These are phyloP conservation scores for Miniopterus natalensis DNA, from an alignment of 2,113 vertebrate genomes.

Conservation along the genomic window DNA sequence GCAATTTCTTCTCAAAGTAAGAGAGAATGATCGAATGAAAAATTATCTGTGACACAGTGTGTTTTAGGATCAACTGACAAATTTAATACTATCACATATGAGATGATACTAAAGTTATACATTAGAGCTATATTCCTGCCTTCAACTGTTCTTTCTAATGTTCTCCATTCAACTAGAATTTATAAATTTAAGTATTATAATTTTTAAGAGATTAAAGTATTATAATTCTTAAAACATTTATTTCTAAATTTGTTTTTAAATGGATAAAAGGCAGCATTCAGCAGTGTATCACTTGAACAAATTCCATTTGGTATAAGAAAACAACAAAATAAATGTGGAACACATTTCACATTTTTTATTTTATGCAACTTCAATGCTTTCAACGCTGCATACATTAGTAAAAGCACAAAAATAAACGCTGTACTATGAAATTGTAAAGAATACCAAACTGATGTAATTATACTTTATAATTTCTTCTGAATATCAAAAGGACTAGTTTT, in stretches of 20 bases:
- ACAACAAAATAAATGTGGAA: constrained; percentile 73
- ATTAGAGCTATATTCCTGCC: neutral
- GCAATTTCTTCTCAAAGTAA: constrained; percentile 59
- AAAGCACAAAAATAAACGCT: constrained; percentile 73
- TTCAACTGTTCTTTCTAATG: constrained; percentile 35
- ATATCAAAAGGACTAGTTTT: constrained; percentile 57
- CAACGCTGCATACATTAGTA: constrained; percentile 78
- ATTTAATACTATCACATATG: constrained; percentile 12
- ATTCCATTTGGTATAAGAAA: constrained; percentile 71
- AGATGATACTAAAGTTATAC: neutral
- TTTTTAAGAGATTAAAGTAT: constrained; percentile 38
- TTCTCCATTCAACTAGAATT: constrained; percentile 45
- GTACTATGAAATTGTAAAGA: constrained; percentile 77
- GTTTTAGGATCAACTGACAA: constrained; percentile 52
- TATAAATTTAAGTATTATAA: neutral
- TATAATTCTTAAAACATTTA: constrained; percentile 32
- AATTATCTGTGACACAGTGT: constrained; percentile 19
- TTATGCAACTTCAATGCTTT: constrained; percentile 67
- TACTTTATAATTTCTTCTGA: constrained; percentile 70
- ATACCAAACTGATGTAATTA: constrained; percentile 71
- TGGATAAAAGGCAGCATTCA: constrained; percentile 58
- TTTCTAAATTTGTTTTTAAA: constrained; percentile 73
- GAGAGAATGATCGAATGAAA: constrained; percentile 60
- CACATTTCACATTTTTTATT: constrained; percentile 69
- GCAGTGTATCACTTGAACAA: constrained; percentile 29